These are phyloP conservation scores for Clinocottus analis DNA, from an alignment of 2,113 vertebrate species.

Conservation along the genomic window DNA sequence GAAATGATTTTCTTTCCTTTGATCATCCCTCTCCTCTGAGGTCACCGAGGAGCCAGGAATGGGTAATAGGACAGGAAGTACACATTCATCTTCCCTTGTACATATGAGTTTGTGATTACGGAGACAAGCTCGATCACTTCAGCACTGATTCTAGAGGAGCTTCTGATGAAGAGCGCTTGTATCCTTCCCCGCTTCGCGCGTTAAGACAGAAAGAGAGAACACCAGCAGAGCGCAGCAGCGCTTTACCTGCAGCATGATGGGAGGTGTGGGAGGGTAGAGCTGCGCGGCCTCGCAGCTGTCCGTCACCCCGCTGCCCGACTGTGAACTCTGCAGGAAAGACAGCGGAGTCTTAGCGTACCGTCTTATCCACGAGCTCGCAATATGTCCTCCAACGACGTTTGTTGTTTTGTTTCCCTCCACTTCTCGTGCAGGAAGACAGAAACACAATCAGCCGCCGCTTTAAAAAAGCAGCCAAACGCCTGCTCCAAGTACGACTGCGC, in stretches of 20 bases:
- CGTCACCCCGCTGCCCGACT: slow-evolving; percentile 16
- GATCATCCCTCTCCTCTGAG: background rate
- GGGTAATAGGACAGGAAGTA: background rate
- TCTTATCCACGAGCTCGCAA: slow-evolving; percentile 3
- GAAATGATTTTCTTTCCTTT: background rate
- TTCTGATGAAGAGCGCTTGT: background rate
- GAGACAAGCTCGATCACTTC: background rate
- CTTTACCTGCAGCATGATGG: slow-evolving; percentile 91
- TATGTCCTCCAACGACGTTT: slow-evolving; percentile 20
- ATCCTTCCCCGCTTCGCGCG: background rate
- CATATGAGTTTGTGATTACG: background rate
- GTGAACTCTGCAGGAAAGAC: slow-evolving; percentile 57
- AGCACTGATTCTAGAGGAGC: background rate
- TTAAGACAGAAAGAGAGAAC: background rate
- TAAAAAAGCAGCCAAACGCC: slow-evolving; percentile 16
- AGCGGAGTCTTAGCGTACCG: slow-evolving; percentile 22
- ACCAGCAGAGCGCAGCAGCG: background rate
- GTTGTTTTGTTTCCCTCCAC: background rate
- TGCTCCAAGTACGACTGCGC: background rate
- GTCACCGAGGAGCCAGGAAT: background rate
- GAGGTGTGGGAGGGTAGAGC: slow-evolving; percentile 81
- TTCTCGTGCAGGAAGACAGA: background rate
- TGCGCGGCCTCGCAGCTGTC: slow-evolving; percentile 77
- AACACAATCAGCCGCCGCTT: background rate
- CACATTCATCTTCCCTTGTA: background rate